phyloP scores from a whole-genome alignment of 2,797 vertebrate species.

The Pseudocheirus occidentalis region DNA sequence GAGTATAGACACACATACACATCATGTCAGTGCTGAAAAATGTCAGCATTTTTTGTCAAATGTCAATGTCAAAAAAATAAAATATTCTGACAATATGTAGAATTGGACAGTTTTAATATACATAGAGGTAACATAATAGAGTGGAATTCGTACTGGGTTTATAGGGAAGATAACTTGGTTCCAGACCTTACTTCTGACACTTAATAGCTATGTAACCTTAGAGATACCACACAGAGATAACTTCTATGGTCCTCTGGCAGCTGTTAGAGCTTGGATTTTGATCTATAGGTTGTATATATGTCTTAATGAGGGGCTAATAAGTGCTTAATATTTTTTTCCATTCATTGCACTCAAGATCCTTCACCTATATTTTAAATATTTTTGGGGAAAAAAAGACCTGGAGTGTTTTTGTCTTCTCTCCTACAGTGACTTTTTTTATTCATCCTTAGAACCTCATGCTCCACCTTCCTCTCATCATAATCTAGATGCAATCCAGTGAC shows the following conservation, averaged over 20 bases:
- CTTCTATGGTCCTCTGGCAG: not conserved
- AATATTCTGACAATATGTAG: not conserved
- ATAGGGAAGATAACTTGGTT: not conserved
- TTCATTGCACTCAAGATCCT: not conserved
- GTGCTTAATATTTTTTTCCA: not conserved
- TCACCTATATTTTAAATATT: not conserved
- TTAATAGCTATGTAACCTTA: not conserved
- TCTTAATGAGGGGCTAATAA: not conserved
- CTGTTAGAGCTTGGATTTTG: not conserved
- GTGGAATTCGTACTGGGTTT: not conserved
- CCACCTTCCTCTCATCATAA: fast-evolving
- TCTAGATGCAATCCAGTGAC: not conserved
- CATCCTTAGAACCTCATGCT: not conserved
- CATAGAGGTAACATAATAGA: not conserved
- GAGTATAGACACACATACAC: not conserved
- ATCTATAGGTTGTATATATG: not conserved
- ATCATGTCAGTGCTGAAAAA: not conserved
- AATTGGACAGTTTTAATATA: slow-evolving; percentile 33
- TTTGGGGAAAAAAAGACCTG: not conserved
- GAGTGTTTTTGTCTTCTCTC: not conserved
- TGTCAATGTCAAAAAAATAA: no score
- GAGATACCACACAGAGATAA: not conserved
- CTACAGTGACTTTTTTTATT: not conserved
- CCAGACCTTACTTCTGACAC: not conserved
- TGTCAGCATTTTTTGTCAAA: no score